Conservation (phyloP, 2,113 vertebrate species). For the Ornithorhynchus anatinus region DNA sequence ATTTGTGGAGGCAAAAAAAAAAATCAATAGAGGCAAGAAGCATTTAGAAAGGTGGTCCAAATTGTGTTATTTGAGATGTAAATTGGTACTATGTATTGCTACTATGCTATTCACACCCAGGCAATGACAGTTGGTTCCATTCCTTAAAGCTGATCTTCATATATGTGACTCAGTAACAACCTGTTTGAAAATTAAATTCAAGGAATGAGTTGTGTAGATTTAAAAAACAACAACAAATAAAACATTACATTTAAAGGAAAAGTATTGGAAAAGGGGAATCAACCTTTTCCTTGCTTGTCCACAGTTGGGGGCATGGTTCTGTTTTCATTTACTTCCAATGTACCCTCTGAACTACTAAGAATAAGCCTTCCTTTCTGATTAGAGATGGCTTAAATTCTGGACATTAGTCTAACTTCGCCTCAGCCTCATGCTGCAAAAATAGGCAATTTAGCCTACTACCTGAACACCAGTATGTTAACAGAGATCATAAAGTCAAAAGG, state of each 20-base stretch:
- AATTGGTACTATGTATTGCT: too few species aligned
- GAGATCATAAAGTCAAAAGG: too few species aligned
- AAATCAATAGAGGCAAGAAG: too few species aligned
- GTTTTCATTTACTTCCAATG: constrained; percentile 6
- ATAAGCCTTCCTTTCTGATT: neutral
- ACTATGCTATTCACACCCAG: neutral
- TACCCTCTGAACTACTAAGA: neutral
- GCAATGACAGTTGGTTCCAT: constrained; percentile 27
- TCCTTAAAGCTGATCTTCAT: constrained; percentile 41
- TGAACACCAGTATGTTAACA: too few species aligned
- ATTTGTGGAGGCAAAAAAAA: too few species aligned
- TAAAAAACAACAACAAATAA: constrained; percentile 39
- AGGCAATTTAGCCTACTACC: too few species aligned
- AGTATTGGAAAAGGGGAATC: neutral
- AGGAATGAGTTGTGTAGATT: constrained; percentile 45
- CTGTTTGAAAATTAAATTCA: constrained; percentile 47
- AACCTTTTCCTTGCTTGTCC: constrained; percentile 39
- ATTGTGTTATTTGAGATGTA: too few species aligned
- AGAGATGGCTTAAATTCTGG: too few species aligned
- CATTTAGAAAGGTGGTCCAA: too few species aligned
- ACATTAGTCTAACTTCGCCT: too few species aligned
- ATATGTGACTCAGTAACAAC: constrained; percentile 21
- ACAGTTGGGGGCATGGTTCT: neutral
- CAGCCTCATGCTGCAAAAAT: too few species aligned
- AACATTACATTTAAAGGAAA: constrained; percentile 49